Base-by-base conservation (phyloP, 2,797 vertebrate genomes). In the Tadarida brasiliensis region DNA sequence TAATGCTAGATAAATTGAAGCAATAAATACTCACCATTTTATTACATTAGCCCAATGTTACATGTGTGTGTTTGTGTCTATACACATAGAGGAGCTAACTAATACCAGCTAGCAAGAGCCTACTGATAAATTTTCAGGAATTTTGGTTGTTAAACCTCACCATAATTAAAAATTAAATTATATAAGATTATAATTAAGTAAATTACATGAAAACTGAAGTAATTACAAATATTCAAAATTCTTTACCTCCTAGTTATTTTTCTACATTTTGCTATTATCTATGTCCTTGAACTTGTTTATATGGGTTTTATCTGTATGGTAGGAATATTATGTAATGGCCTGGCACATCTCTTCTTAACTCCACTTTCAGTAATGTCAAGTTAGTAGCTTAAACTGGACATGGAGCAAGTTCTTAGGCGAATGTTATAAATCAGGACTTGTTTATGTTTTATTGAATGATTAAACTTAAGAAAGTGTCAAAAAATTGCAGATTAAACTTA, bases 211-310 rank as follows among this genome's bases (percentile, higher is more conserved):
- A 76, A 95, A 93, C 24, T 2, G 47, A 78, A 11, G 5, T 33
- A 92, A 59, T 71, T 89, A 14, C 0, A 89, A 89, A 84, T 71
- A 78, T 20, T 92, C 5, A 74, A 94, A 93, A 78, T 5, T 59
- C 28, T 88, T 24, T 16, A 7, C 8, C 67, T 70, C 11, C 67
- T 84, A 78, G 33, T 82, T 67, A 56, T 80, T 89, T 76, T 87
- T 30, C 30, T 90, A n/a, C 10, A 90, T 68, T 78, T 92, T 39
- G n/a, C 5, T 82, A 0, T 71, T 47, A 87, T 24, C 49, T 84
- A 5, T 85, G 16, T 3, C 87, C 6, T 77, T 59, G 30, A 77
- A 35, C 9, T 83, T 24, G 47, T 76, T 81, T 65, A 49, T 0
- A 10, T 80, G 54, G 47, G 30, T 63, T 92, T 56, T 67, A 20